phyloP scores from a whole-genome alignment of 2,888 invertebrate species.

The Apantesis nais region DNA sequence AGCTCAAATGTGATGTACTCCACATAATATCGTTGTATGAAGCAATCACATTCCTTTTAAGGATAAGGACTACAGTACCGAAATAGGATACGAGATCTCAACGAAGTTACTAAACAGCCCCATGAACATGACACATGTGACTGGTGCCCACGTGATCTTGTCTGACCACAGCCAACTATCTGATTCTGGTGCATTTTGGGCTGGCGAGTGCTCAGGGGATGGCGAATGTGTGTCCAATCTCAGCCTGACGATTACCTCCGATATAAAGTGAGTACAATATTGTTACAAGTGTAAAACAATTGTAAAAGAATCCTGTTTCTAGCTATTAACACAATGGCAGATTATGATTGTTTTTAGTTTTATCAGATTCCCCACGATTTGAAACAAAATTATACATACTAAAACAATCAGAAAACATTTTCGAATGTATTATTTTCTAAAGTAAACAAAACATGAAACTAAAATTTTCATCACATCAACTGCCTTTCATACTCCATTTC shows the following conservation, averaged over 20 bases:
- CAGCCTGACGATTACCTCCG: conserved; percentile 19
- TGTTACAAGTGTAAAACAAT: not conserved
- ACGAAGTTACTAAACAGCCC: conserved; percentile 47
- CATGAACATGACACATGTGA: conserved; percentile 18
- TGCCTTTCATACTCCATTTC: too few species aligned
- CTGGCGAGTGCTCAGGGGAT: conserved; percentile 50
- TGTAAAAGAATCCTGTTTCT: not conserved
- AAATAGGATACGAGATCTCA: conserved; percentile 49
- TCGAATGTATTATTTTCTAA: not conserved
- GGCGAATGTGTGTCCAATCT: conserved; percentile 49
- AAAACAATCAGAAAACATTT: too few species aligned
- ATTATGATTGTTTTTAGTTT: too few species aligned
- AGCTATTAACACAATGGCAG: not conserved
- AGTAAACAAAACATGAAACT: not conserved
- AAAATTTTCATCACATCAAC: too few species aligned
- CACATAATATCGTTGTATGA: not conserved
- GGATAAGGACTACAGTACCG: conserved; percentile 51
- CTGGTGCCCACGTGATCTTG: conserved; percentile 44
- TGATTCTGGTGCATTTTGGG: conserved; percentile 33
- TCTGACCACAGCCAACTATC: conserved; percentile 51
- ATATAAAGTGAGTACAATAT: conserved; percentile 39
- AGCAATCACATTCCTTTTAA: conserved; percentile 19
- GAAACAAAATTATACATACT: too few species aligned
- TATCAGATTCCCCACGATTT: too few species aligned
- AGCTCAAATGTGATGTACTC: not conserved